Evolutionary conservation across 2,797 vertebrate species (phyloP).

Genomic region (Florisuga fusca): DNA sequence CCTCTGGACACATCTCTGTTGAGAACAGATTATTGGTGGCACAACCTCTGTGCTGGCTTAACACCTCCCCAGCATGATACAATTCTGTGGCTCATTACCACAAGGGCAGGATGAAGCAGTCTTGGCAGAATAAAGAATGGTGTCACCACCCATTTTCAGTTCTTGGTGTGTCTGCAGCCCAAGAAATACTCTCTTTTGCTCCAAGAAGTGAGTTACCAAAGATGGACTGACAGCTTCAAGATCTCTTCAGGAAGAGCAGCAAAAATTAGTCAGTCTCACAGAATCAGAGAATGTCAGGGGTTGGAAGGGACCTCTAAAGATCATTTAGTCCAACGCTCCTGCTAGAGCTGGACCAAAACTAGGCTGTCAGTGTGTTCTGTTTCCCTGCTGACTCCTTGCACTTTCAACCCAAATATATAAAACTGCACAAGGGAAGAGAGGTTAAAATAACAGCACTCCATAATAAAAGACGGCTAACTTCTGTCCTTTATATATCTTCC

Average conservation of each 20-base stretch:
- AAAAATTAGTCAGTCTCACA: not conserved
- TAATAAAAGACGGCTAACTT: not conserved
- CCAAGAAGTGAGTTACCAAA: not conserved
- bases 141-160: not conserved
- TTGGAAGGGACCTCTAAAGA: too few species aligned
- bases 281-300: too few species aligned
- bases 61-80: not conserved
- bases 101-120: not conserved
- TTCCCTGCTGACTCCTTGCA: not conserved
- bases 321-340: too few species aligned
- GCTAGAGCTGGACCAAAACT: too few species aligned
- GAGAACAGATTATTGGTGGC: not conserved
- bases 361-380: not conserved
- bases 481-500: not conserved
- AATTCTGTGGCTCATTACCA: accelerated
- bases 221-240: not conserved
- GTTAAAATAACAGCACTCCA: not conserved
- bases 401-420: not conserved
- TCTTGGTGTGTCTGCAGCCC: not conserved
- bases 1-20: not conserved
- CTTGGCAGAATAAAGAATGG: not conserved
- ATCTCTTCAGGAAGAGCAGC: not conserved
- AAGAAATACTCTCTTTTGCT: not conserved
- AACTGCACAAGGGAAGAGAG: not conserved
- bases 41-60: not conserved